These are phyloP conservation scores for Pharmacophagus antenor DNA, from an alignment of 2,888 invertebrate genomes.

Conservation along the genomic window DNA sequence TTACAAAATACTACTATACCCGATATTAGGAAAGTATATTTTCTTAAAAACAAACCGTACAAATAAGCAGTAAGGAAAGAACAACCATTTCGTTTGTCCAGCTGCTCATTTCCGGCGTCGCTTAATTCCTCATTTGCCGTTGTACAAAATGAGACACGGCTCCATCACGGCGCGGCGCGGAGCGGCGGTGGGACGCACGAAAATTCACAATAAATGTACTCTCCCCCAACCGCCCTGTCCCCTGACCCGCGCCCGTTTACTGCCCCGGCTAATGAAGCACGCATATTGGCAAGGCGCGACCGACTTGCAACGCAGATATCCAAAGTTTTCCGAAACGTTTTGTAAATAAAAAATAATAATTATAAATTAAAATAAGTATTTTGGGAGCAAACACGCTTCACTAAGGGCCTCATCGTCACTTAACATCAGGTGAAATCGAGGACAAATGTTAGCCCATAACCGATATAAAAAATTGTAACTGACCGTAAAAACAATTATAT, in stretches of 20 bases:
- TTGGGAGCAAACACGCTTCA: no score
- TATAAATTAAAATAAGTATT: background rate
- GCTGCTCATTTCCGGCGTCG: conserved; percentile 25
- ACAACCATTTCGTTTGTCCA: conserved; percentile 16
- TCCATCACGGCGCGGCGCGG: conserved; percentile 58
- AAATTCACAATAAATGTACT: conserved; percentile 52
- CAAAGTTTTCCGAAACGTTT: conserved; percentile 34
- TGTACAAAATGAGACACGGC: conserved; percentile 51
- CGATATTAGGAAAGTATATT: no score
- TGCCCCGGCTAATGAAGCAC: conserved; percentile 69
- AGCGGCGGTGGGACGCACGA: conserved; percentile 37
- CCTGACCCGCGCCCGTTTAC: conserved; percentile 53
- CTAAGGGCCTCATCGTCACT: no score
- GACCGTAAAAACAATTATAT: no score
- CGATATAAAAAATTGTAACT: no score
- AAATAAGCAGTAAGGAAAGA: conserved; percentile 13
- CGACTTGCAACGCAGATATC: conserved; percentile 39
- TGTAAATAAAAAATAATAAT: background rate
- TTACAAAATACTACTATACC: background rate
- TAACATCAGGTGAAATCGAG: no score
- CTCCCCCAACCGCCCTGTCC: conserved; percentile 56
- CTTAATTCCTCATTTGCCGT: conserved; percentile 59
- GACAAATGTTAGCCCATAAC: no score
- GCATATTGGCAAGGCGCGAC: conserved; percentile 71
- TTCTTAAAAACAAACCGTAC: background rate